Evolutionary conservation across 2,797 vertebrate species (phyloP).

Genomic region (Semaprochilodus insignis): DNA sequence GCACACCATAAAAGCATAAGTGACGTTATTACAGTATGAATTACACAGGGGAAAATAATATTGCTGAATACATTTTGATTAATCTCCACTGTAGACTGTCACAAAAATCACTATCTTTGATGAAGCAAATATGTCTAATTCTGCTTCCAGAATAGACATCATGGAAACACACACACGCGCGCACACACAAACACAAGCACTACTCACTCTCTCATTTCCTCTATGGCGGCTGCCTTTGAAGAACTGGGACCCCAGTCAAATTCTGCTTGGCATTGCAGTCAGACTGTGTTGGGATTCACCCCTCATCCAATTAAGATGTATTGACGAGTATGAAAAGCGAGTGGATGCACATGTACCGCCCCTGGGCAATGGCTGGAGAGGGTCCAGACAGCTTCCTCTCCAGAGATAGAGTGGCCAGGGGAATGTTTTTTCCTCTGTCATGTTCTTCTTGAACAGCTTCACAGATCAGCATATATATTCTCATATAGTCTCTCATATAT

Average conservation of each 20-base stretch:
- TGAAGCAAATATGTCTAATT: constrained; percentile 69
- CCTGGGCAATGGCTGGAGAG: constrained; percentile 53
- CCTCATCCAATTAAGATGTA: constrained; percentile 61
- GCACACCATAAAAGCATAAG: constrained; percentile 53
- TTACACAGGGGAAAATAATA: constrained; percentile 12
- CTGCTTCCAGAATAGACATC: constrained; percentile 56
- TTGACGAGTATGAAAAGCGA: constrained; percentile 59
- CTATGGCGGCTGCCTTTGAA: constrained; percentile 63
- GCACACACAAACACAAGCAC: constrained; percentile 10
- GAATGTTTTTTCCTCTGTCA: background rate
- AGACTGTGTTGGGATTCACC: constrained; percentile 57
- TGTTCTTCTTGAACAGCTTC: background rate
- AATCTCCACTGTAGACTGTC: constrained; percentile 73
- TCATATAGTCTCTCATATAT: too few species aligned
- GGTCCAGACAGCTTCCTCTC: constrained; percentile 55
- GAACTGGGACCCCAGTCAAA: constrained; percentile 66
- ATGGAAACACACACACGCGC: background rate
- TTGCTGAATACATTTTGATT: constrained; percentile 65
- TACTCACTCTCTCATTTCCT: constrained; percentile 2
- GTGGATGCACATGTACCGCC: constrained; percentile 55
- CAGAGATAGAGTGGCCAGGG: background rate
- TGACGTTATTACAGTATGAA: background rate
- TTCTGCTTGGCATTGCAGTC: constrained; percentile 58
- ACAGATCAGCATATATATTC: background rate
- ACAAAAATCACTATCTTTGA: constrained; percentile 70